A percentile compares a stretch with the other conserved stretches of the same genome.
phyloP scores from a whole-genome alignment of 37 sponge, comb jelly and placozoan species.

The Agelas oroides region DNA sequence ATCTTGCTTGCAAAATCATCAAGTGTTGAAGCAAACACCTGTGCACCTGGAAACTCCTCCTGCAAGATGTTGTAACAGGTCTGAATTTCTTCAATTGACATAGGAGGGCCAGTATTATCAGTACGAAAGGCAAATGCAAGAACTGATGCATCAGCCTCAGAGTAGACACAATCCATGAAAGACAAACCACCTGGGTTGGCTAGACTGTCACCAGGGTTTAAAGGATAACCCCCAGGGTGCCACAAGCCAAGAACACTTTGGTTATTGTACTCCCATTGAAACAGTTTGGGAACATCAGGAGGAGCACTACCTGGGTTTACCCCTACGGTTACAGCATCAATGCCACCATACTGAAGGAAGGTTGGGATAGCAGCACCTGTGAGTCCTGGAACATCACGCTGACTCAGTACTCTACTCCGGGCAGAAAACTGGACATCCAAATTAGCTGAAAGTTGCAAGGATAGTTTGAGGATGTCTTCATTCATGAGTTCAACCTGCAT shows the following conservation, averaged over 20 bases:
- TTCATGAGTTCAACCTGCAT: constrained; percentile 76
- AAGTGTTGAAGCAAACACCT: constrained; percentile 65
- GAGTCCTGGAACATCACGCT: constrained; percentile 73
- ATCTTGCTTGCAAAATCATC: constrained; percentile 39
- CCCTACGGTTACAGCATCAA: constrained; percentile 67
- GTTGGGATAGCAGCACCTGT: constrained; percentile 31
- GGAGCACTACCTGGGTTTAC: constrained; percentile 77
- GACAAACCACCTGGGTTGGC: constrained; percentile 60
- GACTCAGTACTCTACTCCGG: constrained; percentile 40
- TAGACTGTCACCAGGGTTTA: constrained; percentile 48
- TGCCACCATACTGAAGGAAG: background rate
- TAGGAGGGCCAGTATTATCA: constrained; percentile 83
- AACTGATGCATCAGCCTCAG: constrained; percentile 28
- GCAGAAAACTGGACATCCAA: constrained; percentile 1
- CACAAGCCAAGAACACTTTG: constrained; percentile 57
- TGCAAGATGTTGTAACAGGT: constrained; percentile 28
- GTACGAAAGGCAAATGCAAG: constrained; percentile 79
- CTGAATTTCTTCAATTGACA: constrained; percentile 49
- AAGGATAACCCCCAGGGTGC: constrained; percentile 83
- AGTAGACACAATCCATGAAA: constrained; percentile 24
- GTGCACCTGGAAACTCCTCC: constrained; percentile 50
- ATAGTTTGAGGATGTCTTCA: constrained; percentile 24
- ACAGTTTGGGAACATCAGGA: constrained; percentile 70
- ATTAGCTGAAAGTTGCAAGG: constrained; percentile 11
- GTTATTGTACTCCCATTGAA: constrained; percentile 45